Evolutionary conservation across 2,113 vertebrate genomes (phyloP).

Genomic region (Colaptes auratus): DNA sequence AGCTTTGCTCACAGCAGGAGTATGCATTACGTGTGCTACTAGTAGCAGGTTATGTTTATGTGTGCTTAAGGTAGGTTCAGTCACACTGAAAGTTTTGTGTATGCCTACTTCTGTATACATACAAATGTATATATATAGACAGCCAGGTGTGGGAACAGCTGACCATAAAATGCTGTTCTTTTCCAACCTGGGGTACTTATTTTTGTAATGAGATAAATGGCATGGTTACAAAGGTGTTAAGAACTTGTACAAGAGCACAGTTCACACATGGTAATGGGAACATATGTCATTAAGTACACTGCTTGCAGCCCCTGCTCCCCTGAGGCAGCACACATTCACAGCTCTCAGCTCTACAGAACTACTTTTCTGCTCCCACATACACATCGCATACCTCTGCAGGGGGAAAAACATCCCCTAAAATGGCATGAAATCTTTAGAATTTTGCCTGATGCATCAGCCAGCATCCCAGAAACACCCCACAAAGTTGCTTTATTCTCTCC

Average conservation of each 20-base stretch:
- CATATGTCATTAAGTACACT: conserved; percentile 14
- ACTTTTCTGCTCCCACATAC: not conserved
- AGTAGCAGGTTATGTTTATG: not conserved
- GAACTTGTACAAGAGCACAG: conserved; percentile 13
- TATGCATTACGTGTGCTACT: accelerated
- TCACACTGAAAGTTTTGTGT: not conserved
- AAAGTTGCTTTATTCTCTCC: not conserved
- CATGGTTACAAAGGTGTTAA: conserved; percentile 51
- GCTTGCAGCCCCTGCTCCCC: not conserved
- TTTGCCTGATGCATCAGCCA: not conserved
- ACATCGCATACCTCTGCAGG: not conserved
- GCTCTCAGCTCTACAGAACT: not conserved
- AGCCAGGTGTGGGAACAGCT: not conserved
- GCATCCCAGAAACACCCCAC: not conserved
- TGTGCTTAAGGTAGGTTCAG: not conserved
- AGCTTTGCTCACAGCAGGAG: not conserved
- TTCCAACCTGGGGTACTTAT: not conserved
- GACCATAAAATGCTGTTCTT: not conserved
- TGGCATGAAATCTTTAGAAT: not conserved
- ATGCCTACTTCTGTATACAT: not conserved
- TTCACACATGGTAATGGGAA: conserved; percentile 29
- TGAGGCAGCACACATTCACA: not conserved
- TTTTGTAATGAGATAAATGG: conserved; percentile 20
- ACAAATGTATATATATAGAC: not conserved
- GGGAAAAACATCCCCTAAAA: not conserved